Percentiles rank a stretch among this genome's conserved stretches.
Evolutionary conservation across 1,140 invertebrate genomes (phyloP).

Genomic region (Mya arenaria): DNA sequence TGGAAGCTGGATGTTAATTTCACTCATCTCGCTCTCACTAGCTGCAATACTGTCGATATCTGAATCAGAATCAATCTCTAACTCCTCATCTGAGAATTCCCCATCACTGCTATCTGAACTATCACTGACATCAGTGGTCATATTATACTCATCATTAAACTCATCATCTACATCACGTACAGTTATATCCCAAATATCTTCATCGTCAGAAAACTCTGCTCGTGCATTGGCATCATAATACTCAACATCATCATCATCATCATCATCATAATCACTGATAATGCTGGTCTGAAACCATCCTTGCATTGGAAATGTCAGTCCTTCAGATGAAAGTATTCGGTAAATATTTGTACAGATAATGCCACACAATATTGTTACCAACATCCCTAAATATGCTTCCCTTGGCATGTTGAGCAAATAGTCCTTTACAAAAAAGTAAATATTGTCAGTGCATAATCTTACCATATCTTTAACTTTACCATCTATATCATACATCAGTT

Average conservation of each 20-base stretch:
- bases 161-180: constrained; percentile 29
- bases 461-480: constrained; percentile 21
- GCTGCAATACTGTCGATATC: constrained; percentile 57
- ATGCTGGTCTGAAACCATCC: not conserved
- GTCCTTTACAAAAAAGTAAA: constrained; percentile 57
- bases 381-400: constrained; percentile 62
- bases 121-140: constrained; percentile 43
- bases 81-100: constrained; percentile 55
- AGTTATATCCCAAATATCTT: constrained; percentile 24
- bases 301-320: constrained; percentile 60
- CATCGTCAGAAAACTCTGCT: constrained; percentile 63
- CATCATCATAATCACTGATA: constrained; percentile 13
- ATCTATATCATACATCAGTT: constrained; percentile 3
- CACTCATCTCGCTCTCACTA: constrained; percentile 62
- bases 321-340: constrained; percentile 43
- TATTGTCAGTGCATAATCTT: constrained; percentile 42
- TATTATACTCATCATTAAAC: constrained; percentile 43
- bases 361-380: constrained; percentile 46
- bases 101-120: constrained; percentile 27
- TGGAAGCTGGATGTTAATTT: constrained; percentile 75
- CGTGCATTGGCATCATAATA: too few species aligned
- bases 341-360: constrained; percentile 46
- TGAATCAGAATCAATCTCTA: constrained; percentile 51
- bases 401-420: constrained; percentile 52
- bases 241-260: constrained; percentile 20